Conservation (phyloP, 2,797 vertebrate species). For the Ciconia nigra region DNA sequence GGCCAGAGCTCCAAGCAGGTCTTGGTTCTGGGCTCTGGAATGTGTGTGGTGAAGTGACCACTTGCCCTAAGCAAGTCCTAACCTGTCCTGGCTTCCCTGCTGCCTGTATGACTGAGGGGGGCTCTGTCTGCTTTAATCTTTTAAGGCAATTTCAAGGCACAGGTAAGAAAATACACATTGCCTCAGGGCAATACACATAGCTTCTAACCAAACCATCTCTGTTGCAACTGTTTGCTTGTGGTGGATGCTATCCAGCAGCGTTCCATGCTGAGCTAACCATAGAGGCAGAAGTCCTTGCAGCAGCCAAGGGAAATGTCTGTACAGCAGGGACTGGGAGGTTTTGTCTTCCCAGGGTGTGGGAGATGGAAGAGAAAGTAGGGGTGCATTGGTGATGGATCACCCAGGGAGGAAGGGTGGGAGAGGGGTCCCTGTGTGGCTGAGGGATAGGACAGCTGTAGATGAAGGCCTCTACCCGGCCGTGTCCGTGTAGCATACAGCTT, state of each 20-base stretch:
- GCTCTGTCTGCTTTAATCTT: not conserved
- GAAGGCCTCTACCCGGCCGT: not conserved
- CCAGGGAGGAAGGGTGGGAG: not conserved
- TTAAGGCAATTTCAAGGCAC: not conserved
- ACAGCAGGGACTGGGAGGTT: not conserved
- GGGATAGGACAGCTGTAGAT: not conserved
- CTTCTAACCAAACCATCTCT: not conserved
- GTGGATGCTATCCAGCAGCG: not conserved
- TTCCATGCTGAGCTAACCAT: not conserved
- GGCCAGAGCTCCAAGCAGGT: not conserved
- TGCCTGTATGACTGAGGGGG: too few species aligned
- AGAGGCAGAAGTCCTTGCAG: not conserved
- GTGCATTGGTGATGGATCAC: not conserved
- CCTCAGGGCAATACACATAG: too few species aligned
- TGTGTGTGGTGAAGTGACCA: too few species aligned
- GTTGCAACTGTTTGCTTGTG: too few species aligned
- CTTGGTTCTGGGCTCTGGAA: not conserved
- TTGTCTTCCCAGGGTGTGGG: not conserved
- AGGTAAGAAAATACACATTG: not conserved
- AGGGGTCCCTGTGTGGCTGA: not conserved
- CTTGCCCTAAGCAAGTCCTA: too few species aligned
- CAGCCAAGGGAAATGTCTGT: not conserved
- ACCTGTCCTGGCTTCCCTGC: not conserved
- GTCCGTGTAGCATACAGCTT: fast-evolving
- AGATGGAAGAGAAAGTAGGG: not conserved